Evolutionary conservation across 1,140 invertebrate genomes (phyloP), one percentile per base, ranked within the genome.

Genomic region (Drosophila kohkoa): DNA sequence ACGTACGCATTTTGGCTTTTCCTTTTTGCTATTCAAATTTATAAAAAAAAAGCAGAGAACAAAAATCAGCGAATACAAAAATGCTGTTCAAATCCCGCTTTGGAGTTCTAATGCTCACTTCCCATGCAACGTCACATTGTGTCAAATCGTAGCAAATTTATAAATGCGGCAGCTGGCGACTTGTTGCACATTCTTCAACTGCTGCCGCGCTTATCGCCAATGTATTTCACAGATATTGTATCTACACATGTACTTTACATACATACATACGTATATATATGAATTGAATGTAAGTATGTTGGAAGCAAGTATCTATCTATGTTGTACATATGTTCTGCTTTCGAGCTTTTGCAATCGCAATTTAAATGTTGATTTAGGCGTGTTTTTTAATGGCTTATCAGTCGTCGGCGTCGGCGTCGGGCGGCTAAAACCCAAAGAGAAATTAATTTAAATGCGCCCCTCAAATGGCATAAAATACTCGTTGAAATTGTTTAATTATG

Each of bases 351-450:
- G 80, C 70, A 80, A 87, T 80, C 85, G 77, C 83, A 83, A 88
- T 80, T 79, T 85, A 85, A 89, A 81, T 90, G 85, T 88, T 88
- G 83, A 77, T 72, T 88, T 87, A 86, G 83, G 83, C 83, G 78
- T 86, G 83, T 87, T 82, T 38, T 87, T 87, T 87, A 75, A 75
- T 70, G 77, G 79, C 81, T 88, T 88, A 88, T 88, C 85, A 74
- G 30, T 5, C 30, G 30, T 5, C 30, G 30, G 30, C 30, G 30
- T 5, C 30, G 30, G 30, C 30, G 30, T 5, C 30, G 30, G 82
- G 64, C 83, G 83, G 83, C 81, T 71, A 75, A 78, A 75, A 52
- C 52, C 69, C 77, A 87, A 87, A 86, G 57, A 73, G 68, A 89
- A 87, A 88, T 88, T 89, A 83, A 88, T 75, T 89, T 88, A 89